phyloP scores from a whole-genome alignment of 2,797 vertebrate genomes.

The Apodemus agrarius region DNA sequence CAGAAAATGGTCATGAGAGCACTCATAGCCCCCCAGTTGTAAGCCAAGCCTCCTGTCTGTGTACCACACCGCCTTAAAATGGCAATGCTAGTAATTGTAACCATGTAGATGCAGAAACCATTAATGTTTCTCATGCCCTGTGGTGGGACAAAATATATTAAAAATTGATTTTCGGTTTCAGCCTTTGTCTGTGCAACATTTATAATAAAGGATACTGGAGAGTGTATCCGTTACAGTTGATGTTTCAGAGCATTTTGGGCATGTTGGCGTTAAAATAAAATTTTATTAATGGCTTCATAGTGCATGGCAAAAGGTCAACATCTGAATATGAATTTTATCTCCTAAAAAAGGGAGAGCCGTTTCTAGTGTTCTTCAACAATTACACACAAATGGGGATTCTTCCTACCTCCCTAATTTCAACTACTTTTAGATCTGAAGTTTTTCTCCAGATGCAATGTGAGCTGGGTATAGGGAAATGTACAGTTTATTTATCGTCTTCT shows the following conservation, averaged over 20 bases:
- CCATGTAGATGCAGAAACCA: slow-evolving; percentile 84
- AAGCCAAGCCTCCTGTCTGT: slow-evolving; percentile 74
- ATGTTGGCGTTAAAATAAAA: slow-evolving; percentile 84
- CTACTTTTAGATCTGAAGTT: slow-evolving; percentile 57
- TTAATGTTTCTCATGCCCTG: slow-evolving; percentile 87
- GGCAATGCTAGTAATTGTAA: slow-evolving; percentile 81
- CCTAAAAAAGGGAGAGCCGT: slow-evolving; percentile 80
- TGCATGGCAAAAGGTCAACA: slow-evolving; percentile 85
- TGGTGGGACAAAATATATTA: slow-evolving; percentile 90
- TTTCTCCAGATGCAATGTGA: background rate
- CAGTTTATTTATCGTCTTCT: slow-evolving; percentile 43
- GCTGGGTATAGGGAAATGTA: background rate
- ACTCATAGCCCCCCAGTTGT: slow-evolving; percentile 55
- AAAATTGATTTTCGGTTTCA: slow-evolving; percentile 89
- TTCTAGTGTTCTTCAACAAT: slow-evolving; percentile 84
- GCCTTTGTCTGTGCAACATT: slow-evolving; percentile 88
- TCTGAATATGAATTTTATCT: slow-evolving; percentile 86
- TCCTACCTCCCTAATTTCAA: slow-evolving; percentile 70
- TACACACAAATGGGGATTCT: slow-evolving; percentile 81
- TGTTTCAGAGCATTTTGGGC: slow-evolving; percentile 87
- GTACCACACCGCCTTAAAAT: slow-evolving; percentile 55
- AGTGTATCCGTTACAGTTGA: slow-evolving; percentile 86
- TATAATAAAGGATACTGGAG: slow-evolving; percentile 86
- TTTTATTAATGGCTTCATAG: slow-evolving; percentile 87
- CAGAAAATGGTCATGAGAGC: slow-evolving; percentile 74